A percentile compares a stretch with the other conserved stretches of the same genome.
These are phyloP conservation scores for Brachionus manjavacas DNA, from an alignment of 1,140 invertebrate genomes.

Conservation along the genomic window DNA sequence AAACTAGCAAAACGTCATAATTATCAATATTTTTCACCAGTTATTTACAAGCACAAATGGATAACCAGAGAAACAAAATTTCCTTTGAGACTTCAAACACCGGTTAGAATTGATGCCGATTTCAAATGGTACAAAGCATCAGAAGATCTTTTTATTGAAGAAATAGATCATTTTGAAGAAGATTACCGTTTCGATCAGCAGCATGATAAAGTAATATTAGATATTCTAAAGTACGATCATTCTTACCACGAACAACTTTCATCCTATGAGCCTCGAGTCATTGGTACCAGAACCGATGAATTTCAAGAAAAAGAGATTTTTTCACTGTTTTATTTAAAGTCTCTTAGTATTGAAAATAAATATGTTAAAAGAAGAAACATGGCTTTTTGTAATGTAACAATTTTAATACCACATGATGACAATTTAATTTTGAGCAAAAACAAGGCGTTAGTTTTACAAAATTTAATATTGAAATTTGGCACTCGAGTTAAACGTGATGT, in stretches of 20 bases:
- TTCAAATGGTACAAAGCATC: constrained; percentile 27
- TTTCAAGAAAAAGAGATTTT: not conserved
- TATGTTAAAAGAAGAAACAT: not conserved
- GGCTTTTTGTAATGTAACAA: not conserved
- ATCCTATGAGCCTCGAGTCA: not conserved
- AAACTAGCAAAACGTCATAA: not conserved
- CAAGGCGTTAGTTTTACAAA: not conserved
- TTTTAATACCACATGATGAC: not conserved
- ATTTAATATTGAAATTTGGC: not conserved
- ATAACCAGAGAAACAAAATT: not conserved
- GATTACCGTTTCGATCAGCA: not conserved
- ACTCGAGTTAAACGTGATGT: not conserved
- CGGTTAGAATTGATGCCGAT: not conserved
- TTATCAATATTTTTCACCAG: not conserved
- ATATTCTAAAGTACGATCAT: constrained; percentile 18
- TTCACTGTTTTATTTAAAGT: constrained; percentile 5
- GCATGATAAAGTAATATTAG: not conserved
- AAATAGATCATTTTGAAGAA: not conserved
- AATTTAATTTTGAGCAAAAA: not conserved
- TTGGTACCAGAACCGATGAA: not conserved
- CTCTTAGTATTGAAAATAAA: not conserved
- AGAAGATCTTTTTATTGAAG: not conserved
- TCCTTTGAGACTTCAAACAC: not conserved
- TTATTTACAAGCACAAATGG: constrained; percentile 4
- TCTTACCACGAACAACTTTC: not conserved